Evolutionary conservation across 2,888 invertebrate genomes (phyloP).

Genomic region (Monoplex corrugatus): DNA sequence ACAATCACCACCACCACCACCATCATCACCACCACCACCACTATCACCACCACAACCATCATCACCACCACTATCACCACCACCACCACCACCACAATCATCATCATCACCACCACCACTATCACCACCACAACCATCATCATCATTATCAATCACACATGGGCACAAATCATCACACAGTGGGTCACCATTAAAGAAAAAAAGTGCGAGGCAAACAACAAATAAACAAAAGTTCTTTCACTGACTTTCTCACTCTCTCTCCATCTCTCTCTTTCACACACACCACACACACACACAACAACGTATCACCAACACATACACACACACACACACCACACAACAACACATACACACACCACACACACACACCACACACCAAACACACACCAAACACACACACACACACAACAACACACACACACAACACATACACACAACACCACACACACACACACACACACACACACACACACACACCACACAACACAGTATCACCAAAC

Average conservation of each 20-base stretch:
- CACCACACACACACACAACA: not conserved
- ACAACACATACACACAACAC: not conserved
- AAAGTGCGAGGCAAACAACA: too few relatives aligned
- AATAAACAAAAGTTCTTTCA: too few relatives aligned
- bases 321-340: not conserved
- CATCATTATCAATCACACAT: not conserved
- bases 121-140: too few relatives aligned
- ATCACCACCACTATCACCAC: too few relatives aligned
- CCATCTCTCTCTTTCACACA: not conserved
- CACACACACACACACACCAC: not conserved
- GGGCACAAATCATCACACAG: not conserved
- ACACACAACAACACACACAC: not conserved
- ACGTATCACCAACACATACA: not conserved
- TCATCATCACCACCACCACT: too few relatives aligned
- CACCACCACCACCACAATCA: too few relatives aligned
- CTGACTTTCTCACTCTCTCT: too few relatives aligned
- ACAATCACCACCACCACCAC: too few relatives aligned
- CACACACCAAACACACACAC: not conserved
- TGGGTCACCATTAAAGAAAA: not conserved
- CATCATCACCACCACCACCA: too few relatives aligned
- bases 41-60: too few relatives aligned
- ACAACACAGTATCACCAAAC: not conserved
- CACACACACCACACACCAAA: not conserved
- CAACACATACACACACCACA: not conserved
- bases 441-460: not conserved